Conservation (phyloP, 2,888 invertebrate species). For the Cephus sareptanus region DNA sequence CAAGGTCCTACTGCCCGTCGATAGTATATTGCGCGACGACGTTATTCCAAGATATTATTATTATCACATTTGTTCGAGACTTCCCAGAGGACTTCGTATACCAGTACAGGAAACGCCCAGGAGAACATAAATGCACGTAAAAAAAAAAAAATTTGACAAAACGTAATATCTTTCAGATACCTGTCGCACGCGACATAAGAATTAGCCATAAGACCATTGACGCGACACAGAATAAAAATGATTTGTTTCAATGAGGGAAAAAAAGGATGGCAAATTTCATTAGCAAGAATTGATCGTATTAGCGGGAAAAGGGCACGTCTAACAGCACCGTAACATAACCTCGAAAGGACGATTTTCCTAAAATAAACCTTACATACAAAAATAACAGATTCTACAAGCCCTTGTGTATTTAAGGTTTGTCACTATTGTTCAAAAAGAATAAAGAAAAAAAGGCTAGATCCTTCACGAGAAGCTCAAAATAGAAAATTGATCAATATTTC, state of each 20-base stretch:
- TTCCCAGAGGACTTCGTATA: not conserved
- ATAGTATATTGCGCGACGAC: not conserved
- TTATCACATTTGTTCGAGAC: not conserved
- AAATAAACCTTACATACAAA: not conserved
- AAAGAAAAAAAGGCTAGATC: too few species aligned
- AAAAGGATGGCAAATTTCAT: not conserved
- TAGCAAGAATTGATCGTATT: not conserved
- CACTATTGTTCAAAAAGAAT: too few species aligned
- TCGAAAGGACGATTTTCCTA: not conserved
- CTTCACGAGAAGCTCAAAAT: not conserved
- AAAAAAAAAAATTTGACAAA: not conserved
- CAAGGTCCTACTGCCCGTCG: not conserved
- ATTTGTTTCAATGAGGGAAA: not conserved
- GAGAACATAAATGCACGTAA: not conserved
- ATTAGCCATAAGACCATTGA: not conserved
- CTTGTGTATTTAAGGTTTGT: not conserved
- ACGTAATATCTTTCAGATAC: not conserved
- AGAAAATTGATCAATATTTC: not conserved
- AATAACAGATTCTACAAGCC: not conserved
- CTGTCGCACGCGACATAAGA: not conserved
- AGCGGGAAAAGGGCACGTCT: not conserved
- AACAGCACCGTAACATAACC: not conserved
- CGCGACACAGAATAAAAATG: not conserved
- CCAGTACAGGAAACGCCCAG: not conserved
- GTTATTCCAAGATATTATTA: not conserved